Percentiles rank a stretch among this genome's conserved stretches.
phyloP scores from a whole-genome alignment of 2,797 vertebrate genomes.

The Paguma larvata region DNA sequence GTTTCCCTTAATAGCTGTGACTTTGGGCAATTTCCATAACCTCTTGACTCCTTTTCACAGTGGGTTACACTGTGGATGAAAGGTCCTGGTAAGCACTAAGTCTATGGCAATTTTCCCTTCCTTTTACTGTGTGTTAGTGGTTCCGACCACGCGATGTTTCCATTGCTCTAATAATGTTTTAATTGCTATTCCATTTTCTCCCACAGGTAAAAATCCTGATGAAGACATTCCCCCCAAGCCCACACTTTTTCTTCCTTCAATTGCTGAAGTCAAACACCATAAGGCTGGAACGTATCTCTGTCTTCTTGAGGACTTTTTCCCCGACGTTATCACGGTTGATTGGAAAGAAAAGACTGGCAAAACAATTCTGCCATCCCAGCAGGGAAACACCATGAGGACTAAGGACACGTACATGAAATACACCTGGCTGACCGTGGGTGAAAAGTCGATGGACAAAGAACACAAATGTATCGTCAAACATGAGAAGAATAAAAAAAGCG shows the following conservation, averaged over 20 bases:
- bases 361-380: conserved; percentile 3
- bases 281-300: conserved; percentile 82
- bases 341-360: conserved; percentile 80
- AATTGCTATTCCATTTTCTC: background rate
- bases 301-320: conserved; percentile 88
- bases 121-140: background rate
- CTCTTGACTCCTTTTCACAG: background rate
- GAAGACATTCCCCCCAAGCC: conserved; percentile 46
- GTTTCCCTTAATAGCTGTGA: background rate
- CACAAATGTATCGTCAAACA: conserved; percentile 82
- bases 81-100: background rate
- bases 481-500: fast-evolving
- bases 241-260: conserved; percentile 71
- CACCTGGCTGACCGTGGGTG: conserved; percentile 87
- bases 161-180: background rate
- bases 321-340: conserved; percentile 85
- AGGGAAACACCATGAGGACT: conserved; percentile 52
- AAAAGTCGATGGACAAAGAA: background rate
- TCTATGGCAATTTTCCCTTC: background rate
- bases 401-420: conserved; percentile 74
- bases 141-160: background rate
- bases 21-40: background rate
- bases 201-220: background rate
- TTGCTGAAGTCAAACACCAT: background rate
- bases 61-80: background rate